phyloP scores from a whole-genome alignment of 2,113 vertebrate species.

The Mohoua ochrocephala region DNA sequence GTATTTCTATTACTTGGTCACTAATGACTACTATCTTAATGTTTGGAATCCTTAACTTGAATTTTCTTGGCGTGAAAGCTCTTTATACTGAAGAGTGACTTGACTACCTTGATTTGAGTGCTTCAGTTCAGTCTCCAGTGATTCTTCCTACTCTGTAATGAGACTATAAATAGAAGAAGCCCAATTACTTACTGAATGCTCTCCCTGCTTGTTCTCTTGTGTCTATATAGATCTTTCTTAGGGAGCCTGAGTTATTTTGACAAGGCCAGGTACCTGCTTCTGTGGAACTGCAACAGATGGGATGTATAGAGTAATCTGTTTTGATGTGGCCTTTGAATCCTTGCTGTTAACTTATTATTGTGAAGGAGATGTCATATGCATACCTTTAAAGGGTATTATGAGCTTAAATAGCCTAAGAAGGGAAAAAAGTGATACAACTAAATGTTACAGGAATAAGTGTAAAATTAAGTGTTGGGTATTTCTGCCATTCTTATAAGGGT shows the following conservation, averaged over 20 bases:
- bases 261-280: background rate
- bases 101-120: background rate
- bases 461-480: background rate
- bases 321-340: background rate
- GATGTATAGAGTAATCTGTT: background rate
- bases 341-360: background rate
- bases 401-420: background rate
- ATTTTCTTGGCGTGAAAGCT: background rate
- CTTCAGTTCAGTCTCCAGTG: background rate
- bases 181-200: background rate
- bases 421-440: background rate
- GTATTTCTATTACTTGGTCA: background rate
- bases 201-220: background rate
- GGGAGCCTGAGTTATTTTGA: background rate
- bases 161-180: background rate
- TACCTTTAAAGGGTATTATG: background rate
- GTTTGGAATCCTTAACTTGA: background rate
- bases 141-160: background rate
- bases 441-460: background rate
- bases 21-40: background rate
- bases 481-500: background rate
- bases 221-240: background rate
- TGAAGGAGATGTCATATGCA: background rate
- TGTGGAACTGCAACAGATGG: background rate
- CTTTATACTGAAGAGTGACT: background rate